phyloP scores from a whole-genome alignment of 1,140 invertebrate genomes.

The Drosophila chauvacae region DNA sequence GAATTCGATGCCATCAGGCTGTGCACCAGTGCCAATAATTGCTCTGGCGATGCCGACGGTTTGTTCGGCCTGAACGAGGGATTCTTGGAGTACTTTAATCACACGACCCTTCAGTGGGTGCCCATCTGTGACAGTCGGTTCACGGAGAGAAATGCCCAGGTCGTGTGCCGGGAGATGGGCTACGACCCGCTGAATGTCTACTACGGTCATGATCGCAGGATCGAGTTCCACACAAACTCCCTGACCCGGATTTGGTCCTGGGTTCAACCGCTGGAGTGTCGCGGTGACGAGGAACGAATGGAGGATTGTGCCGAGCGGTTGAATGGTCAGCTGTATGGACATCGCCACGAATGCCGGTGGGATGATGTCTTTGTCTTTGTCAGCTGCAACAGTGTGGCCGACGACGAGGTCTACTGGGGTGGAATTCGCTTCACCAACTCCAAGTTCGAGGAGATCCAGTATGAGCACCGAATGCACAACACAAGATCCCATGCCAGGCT shows the following conservation, averaged over 20 bases:
- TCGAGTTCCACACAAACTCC: conserved; percentile 94
- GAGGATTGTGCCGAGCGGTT: conserved; percentile 95
- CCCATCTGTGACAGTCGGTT: conserved; percentile 98
- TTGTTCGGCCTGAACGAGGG: conserved; percentile 87
- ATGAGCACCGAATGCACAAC: conserved; percentile 92
- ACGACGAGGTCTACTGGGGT: conserved; percentile 95
- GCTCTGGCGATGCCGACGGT: conserved; percentile 86
- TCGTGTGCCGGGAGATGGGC: conserved; percentile 97
- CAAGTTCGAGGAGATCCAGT: conserved; percentile 94
- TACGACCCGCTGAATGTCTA: conserved; percentile 95
- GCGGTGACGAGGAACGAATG: conserved; percentile 93
- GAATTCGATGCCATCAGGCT: conserved; percentile 88
- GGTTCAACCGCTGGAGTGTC: conserved; percentile 95
- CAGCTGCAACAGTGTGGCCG: conserved; percentile 91
- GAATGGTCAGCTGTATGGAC: conserved; percentile 94
- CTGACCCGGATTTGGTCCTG: conserved; percentile 95
- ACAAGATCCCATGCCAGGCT: conserved; percentile 90
- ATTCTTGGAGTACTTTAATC: conserved; percentile 98
- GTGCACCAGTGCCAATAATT: conserved; percentile 90
- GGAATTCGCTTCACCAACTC: conserved; percentile 96
- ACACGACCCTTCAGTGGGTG: conserved; percentile 97
- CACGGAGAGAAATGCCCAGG: conserved; percentile 96
- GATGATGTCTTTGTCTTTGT: conserved; percentile 97
- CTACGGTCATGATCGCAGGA: conserved; percentile 91
- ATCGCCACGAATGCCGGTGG: conserved; percentile 93